Base-by-base conservation (phyloP, 2,113 vertebrate genomes). In the Toxotes chatareus region DNA sequence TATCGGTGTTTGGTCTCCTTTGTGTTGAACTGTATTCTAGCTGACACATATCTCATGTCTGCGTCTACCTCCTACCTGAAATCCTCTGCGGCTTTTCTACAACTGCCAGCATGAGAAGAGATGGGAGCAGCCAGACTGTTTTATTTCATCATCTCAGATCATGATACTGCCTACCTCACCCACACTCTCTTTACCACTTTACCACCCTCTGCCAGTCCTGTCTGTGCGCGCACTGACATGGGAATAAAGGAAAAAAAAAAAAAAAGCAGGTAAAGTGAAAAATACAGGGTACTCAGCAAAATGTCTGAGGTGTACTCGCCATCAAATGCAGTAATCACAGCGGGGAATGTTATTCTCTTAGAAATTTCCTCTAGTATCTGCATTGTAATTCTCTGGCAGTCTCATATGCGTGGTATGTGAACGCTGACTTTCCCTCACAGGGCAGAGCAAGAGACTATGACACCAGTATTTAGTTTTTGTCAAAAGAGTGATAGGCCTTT, bases 91-190 rank as follows among this genome's bases (percentile, higher is more conserved):
- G 82, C 82, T 89, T 86, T 82, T 82, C 63, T 42, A 64, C 77
- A 71, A 79, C 84, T 87, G 86, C 71, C 83, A 84, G 84, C 63
- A 19, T 62, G 80, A 73, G 78, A 76, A 38, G 60, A 74, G 72
- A 82, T 13, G 17, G 63, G 73, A 84, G 60, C 63, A 72, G 69
- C 77, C 65, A 72, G 79, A 59, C 59, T 53, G 79, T 79, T 84
- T 80, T 57, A 86, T 90, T 90, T 89, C 90, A 87, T 88, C 88
- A 85, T 82, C 75, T 81, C 71, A 80, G 85, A 86, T 87, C 85
- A 80, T 27, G 78, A 82, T 84, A 44, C 69, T 66, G 74, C 59
- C 79, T 85, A 13, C 78, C 60, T 89, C 83, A 79, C 80, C 63
- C 82, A 56, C 76, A 40, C 46, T 40, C 42, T 62, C 73, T 83